Conservation (phyloP, 2,797 vertebrate genomes). For the Anas bernieri region DNA sequence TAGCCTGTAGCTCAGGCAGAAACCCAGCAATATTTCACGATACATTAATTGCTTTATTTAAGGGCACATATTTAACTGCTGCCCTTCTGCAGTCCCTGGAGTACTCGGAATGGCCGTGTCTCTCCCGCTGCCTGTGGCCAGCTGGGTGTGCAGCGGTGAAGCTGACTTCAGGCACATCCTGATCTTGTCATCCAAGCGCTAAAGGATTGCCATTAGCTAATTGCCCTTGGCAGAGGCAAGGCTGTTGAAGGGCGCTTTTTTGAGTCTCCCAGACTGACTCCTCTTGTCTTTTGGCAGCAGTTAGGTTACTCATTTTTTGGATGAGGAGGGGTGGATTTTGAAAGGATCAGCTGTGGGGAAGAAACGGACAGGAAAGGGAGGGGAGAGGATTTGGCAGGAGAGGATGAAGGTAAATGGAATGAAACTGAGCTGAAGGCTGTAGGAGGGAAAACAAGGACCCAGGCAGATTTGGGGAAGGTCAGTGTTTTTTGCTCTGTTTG, state of each 20-base stretch:
- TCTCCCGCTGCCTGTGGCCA: background rate
- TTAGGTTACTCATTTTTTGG: background rate
- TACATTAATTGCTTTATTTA: background rate
- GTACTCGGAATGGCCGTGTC: background rate
- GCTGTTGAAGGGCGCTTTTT: background rate
- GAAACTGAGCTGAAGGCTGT: background rate
- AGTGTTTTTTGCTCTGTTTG: background rate
- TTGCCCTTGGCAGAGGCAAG: background rate
- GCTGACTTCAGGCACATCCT: background rate
- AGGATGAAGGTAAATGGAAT: background rate
- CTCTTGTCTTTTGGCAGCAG: background rate
- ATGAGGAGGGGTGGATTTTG: background rate
- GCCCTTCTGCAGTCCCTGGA: background rate
- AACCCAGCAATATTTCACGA: background rate
- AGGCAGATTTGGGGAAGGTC: background rate
- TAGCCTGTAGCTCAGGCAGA: background rate
- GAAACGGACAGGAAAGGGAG: background rate
- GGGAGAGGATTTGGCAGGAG: background rate
- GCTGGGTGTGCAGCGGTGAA: background rate
- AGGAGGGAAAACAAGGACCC: background rate
- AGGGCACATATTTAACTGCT: background rate
- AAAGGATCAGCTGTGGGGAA: background rate
- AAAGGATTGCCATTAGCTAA: background rate
- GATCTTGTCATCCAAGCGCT: background rate
- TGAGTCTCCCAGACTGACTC: background rate